Evolutionary conservation across 2,888 invertebrate species (phyloP), one percentile per base, ranked within the genome.

Genomic region (Apomyelois bistriatella): DNA sequence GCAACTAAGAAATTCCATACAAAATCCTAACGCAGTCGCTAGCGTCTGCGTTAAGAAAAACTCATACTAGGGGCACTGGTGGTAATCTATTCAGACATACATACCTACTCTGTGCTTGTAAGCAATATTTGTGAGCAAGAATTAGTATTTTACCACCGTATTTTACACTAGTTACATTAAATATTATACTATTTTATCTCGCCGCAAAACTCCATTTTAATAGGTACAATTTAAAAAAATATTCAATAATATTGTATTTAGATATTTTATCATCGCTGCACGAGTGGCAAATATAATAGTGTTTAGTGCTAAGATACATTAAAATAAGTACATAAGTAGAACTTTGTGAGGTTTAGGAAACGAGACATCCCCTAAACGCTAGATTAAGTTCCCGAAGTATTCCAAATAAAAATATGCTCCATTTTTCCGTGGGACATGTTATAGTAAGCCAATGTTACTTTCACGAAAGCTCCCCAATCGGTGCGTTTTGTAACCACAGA

Each of bases 401-500:
- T 22, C 22, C 2, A 22, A 22, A 3, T 22, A 22, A 22, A 22
- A 22, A 22, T 22, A 22, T n/a, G n/a, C 16, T 46, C 10, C 15
- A 46, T 46, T 46, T 32, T 15, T 10, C 15, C 3, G 1, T 9
- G 16, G 16, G 32, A 10, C 9, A 7, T 42, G 4, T 3, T 2
- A 16, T 46, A n/a, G n/a, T 40, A 9, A 16, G 22, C n/a, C n/a
- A 22, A 3, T 22, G 22, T 22, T 22, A 22, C 5, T 22, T 75
- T 95, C 94, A 98, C 79, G 95, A 97, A 28, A 99, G 92, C 83
- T 99, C 98, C 48, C 98, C 99, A 68, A 99, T 98, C 0, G 99
- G 99, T 22, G 99, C 98, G 84, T 97, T 98, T 78, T 97, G 95
- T 37, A 99, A 93, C 99, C 99, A 99, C 76, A 99, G 88, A 72